These are phyloP conservation scores for Porphyrio hochstetteri DNA, from an alignment of 2,113 vertebrate species.

Conservation along the genomic window DNA sequence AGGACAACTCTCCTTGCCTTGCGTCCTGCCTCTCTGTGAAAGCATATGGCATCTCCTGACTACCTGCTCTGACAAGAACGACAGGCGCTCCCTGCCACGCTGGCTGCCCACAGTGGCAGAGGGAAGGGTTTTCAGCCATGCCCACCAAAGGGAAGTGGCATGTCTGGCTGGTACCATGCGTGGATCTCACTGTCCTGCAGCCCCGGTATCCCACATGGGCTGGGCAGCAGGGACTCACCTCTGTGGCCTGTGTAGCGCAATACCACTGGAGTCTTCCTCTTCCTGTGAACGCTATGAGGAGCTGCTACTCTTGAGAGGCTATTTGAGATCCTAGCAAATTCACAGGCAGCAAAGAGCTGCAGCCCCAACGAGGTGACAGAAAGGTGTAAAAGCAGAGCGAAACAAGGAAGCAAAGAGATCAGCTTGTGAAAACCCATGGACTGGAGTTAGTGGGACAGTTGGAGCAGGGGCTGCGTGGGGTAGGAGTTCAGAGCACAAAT, in stretches of 20 bases:
- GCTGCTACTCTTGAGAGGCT: background rate
- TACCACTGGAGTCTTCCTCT: background rate
- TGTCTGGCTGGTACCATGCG: background rate
- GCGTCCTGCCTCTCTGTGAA: background rate
- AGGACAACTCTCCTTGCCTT: background rate
- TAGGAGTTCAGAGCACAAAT: background rate
- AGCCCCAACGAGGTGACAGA: background rate
- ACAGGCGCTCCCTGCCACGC: background rate
- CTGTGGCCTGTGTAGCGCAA: background rate
- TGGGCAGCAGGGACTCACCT: background rate
- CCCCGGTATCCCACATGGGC: rapidly evolving
- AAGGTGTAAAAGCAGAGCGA: background rate
- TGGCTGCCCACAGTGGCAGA: background rate
- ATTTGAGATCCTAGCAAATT: background rate
- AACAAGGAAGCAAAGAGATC: background rate
- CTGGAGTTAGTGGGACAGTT: background rate
- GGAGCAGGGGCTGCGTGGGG: background rate
- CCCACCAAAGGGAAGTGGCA: background rate
- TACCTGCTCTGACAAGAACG: background rate
- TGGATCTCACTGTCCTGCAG: background rate
- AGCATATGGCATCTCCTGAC: background rate
- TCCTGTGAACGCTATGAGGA: background rate
- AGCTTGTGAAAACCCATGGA: background rate
- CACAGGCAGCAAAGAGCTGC: background rate
- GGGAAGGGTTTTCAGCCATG: background rate